These are phyloP conservation scores for Carassius carassius DNA, from an alignment of 2,113 vertebrate genomes.

Conservation along the genomic window DNA sequence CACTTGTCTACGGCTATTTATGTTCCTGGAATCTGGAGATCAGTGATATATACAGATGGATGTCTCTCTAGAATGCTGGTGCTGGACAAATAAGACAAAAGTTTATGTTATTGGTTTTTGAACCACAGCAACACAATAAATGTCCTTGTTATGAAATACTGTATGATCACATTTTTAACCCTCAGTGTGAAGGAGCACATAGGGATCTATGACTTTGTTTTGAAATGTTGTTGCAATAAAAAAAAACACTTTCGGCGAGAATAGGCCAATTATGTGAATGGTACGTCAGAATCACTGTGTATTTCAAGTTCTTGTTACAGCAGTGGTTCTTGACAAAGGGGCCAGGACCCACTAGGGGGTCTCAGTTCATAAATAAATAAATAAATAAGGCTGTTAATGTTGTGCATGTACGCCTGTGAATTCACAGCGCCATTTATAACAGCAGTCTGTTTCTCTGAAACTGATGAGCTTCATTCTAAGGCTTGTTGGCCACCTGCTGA, in stretches of 20 bases:
- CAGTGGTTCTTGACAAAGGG: not conserved
- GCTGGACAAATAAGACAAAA: not conserved
- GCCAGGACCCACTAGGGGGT: not conserved
- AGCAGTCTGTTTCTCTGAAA: conserved; percentile 6
- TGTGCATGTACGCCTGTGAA: not conserved
- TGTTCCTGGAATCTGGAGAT: not conserved
- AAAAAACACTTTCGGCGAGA: not conserved
- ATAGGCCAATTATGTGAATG: not conserved
- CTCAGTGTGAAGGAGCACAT: not conserved
- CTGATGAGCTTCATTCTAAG: conserved; percentile 20
- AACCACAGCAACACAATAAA: not conserved
- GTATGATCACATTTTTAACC: not conserved
- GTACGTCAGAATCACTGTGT: not conserved
- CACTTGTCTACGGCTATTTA: not conserved
- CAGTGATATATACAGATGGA: not conserved
- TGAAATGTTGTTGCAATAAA: not conserved
- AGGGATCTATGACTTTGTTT: not conserved
- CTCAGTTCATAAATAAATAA: not conserved
- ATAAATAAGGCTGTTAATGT: not conserved
- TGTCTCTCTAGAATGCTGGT: not conserved
- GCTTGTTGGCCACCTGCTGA: conserved; percentile 24
- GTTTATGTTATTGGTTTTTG: not conserved
- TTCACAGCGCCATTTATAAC: not conserved
- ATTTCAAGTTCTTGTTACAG: not conserved
- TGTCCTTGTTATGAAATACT: not conserved